Percentiles rank a stretch among this genome's conserved stretches.
Conservation (phyloP, 2,797 vertebrate genomes). For the Cossypha polioptera region DNA sequence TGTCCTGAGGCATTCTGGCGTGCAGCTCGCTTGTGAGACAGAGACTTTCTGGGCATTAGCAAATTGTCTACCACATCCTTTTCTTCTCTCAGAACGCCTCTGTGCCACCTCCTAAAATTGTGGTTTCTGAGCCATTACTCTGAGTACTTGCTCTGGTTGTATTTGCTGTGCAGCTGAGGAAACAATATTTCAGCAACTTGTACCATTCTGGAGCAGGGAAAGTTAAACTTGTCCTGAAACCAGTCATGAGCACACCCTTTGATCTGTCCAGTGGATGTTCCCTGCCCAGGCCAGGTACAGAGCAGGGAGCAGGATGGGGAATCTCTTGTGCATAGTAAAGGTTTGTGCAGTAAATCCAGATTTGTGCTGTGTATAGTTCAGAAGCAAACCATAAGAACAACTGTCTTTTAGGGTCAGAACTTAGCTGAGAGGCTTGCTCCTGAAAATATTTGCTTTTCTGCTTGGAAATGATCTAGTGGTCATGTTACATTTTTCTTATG, state of each 20-base stretch:
- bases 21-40: background rate
- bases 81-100: background rate
- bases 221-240: background rate
- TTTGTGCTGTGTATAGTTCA: background rate
- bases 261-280: background rate
- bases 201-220: background rate
- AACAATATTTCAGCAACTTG: background rate
- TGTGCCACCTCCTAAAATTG: constrained; percentile 1
- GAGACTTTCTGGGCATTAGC: constrained; percentile 46
- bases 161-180: constrained; percentile 9
- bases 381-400: background rate
- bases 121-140: constrained; percentile 26
- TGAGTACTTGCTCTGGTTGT: background rate
- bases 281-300: background rate
- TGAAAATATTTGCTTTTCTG: background rate
- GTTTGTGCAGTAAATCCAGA: background rate
- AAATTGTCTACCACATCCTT: constrained; percentile 54
- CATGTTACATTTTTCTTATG: background rate
- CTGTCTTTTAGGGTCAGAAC: background rate
- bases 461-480: background rate
- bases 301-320: background rate
- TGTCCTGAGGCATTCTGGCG: background rate
- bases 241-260: background rate
- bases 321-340: background rate
- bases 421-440: background rate